Conservation (phyloP, 2,888 invertebrate genomes). For the Hartigia nigra region DNA sequence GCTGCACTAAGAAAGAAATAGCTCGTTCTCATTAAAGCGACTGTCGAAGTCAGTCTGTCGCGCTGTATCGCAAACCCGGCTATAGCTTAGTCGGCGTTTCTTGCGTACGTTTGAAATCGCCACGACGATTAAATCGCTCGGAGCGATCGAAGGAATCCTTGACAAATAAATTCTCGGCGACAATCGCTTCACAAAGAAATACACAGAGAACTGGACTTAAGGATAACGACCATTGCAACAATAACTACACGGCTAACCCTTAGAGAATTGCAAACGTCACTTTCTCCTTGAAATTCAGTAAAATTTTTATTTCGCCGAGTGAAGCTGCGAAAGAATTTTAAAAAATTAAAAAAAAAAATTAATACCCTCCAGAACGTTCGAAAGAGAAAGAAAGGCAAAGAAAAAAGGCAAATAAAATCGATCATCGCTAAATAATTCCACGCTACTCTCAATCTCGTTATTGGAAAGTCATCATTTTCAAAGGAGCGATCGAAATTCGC, state of each 20-base stretch:
- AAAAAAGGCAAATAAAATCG: background rate
- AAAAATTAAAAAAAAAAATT: no score
- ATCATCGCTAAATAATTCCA: background rate
- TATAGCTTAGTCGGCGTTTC: background rate
- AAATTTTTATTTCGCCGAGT: background rate
- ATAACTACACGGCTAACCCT: background rate
- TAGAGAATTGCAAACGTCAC: background rate
- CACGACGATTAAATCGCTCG: background rate
- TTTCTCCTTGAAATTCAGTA: background rate
- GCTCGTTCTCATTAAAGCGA: constrained; percentile 6
- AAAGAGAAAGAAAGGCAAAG: background rate
- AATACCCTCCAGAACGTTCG: background rate
- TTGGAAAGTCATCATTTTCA: background rate
- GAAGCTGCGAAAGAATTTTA: background rate
- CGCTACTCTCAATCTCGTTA: background rate
- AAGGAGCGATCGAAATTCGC: background rate
- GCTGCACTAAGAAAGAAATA: constrained; percentile 3
- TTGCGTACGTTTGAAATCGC: background rate
- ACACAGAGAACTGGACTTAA: background rate
- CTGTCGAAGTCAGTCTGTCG: constrained; percentile 4
- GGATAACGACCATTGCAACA: background rate
- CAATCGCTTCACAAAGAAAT: background rate
- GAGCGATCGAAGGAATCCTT: background rate
- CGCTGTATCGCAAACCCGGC: background rate
- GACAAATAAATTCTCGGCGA: background rate